These are phyloP conservation scores for Zosterops lateralis DNA, from an alignment of 2,113 vertebrate species.

Conservation along the genomic window DNA sequence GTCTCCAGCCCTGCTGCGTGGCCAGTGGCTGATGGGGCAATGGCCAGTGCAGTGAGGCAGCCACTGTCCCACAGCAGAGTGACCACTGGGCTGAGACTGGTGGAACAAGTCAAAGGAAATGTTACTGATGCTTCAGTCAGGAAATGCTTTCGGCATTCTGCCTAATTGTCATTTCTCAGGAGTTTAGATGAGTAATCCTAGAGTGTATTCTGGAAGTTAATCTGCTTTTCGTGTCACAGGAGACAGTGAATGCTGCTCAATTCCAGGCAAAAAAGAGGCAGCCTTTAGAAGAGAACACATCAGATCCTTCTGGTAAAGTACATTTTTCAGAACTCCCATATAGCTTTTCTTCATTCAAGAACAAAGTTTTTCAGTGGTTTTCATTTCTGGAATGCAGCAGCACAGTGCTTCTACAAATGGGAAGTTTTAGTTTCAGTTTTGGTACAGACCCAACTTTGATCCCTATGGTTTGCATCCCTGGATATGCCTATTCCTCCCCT, in stretches of 20 bases:
- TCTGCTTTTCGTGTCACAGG: not conserved
- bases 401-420: not conserved
- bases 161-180: not conserved
- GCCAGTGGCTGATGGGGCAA: rapidly evolving
- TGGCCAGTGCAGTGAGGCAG: not conserved
- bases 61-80: not conserved
- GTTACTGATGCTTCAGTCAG: not conserved
- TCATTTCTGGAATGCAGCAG: not conserved
- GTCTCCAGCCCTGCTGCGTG: not conserved
- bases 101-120: not conserved
- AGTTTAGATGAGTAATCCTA: not conserved
- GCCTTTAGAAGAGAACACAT: not conserved
- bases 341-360: not conserved
- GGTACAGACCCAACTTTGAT: rapidly evolving
- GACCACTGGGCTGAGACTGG: not conserved
- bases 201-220: not conserved
- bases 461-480: not conserved
- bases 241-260: not conserved
- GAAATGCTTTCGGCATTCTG: not conserved
- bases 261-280: not conserved
- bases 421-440: not conserved
- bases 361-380: not conserved
- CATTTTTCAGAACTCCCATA: not conserved
- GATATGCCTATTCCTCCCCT: not conserved
- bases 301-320: constrained; percentile 31